phyloP scores from a whole-genome alignment of 2,797 vertebrate genomes.

The Acomys russatus region DNA sequence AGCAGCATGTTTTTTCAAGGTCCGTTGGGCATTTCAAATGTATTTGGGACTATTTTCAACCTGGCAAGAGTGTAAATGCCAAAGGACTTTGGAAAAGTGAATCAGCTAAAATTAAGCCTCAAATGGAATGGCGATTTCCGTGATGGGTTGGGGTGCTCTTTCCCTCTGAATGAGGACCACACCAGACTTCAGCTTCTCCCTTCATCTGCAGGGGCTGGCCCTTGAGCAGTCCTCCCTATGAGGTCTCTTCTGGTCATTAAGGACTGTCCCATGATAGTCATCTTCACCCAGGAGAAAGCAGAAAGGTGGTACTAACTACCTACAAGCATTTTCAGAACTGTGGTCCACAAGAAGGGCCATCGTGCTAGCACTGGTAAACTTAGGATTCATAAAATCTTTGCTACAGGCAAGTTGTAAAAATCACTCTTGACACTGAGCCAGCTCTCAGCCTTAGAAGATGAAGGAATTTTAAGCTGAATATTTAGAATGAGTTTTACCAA shows the following conservation, averaged over 20 bases:
- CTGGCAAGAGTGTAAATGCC: constrained; percentile 34
- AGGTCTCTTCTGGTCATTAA: not conserved
- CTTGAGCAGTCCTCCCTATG: not conserved
- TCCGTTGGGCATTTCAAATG: not conserved
- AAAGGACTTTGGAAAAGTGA: constrained; percentile 21
- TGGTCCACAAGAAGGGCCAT: constrained; percentile 27
- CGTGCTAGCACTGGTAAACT: constrained; percentile 36
- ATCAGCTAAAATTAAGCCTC: constrained; percentile 21
- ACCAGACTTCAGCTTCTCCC: not conserved
- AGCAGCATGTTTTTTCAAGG: constrained; percentile 18
- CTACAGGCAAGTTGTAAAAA: constrained; percentile 40
- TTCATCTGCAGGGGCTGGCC: not conserved
- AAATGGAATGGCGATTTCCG: not conserved
- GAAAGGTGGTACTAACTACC: constrained; percentile 29
- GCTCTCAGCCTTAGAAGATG: constrained; percentile 57
- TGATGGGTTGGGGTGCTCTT: not conserved
- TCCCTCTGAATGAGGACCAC: not conserved
- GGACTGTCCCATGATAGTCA: not conserved
- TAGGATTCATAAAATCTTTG: constrained; percentile 73
- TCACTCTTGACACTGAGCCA: constrained; percentile 50
- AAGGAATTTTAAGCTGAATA: constrained; percentile 65
- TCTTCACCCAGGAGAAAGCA: constrained; percentile 37
- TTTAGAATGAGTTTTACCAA: constrained; percentile 55
- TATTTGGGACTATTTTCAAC: constrained; percentile 37
- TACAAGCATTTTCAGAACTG: constrained; percentile 42